Evolutionary conservation across 2,797 vertebrate species (phyloP).

Genomic region (Coranthus polyacanthus): DNA sequence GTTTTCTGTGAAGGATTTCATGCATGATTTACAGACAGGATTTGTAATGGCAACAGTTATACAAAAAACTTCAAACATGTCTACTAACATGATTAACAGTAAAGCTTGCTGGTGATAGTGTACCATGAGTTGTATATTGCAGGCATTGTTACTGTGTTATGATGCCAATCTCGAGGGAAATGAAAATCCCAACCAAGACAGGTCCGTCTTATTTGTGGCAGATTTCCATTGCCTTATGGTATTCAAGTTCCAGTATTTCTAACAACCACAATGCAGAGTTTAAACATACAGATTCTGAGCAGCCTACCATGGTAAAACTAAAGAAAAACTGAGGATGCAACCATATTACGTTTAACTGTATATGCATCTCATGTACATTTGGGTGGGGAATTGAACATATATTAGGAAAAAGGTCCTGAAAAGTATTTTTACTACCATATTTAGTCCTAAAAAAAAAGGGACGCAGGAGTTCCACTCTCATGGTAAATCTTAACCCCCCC

Average conservation of each 20-base stretch:
- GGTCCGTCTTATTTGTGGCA: constrained; percentile 23
- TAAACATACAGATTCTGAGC: constrained; percentile 61
- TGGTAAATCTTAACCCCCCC: background rate
- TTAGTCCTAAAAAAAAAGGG: constrained; percentile 3
- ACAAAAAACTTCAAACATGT: constrained; percentile 67
- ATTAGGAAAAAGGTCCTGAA: background rate
- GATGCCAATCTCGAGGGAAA: constrained; percentile 38
- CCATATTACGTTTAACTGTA: constrained; percentile 26
- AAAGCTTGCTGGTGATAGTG: constrained; percentile 85
- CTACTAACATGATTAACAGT: constrained; percentile 67
- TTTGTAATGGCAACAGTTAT: constrained; percentile 76
- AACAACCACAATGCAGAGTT: constrained; percentile 51
- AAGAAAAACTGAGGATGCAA: constrained; percentile 54
- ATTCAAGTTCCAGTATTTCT: constrained; percentile 64
- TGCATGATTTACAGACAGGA: constrained; percentile 66
- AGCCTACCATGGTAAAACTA: constrained; percentile 57
- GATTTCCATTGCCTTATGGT: constrained; percentile 42
- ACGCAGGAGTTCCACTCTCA: background rate
- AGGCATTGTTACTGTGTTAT: constrained; percentile 68
- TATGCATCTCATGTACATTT: constrained; percentile 6
- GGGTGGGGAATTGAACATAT: background rate
- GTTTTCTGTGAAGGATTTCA: constrained; percentile 52
- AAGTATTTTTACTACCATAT: constrained; percentile 18
- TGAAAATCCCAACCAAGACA: constrained; percentile 42
- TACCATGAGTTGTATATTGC: constrained; percentile 77